Percentiles rank a stretch among this genome's conserved stretches.
Conservation (phyloP, 2,797 vertebrate genomes). For the Atherinosoma microstoma region DNA sequence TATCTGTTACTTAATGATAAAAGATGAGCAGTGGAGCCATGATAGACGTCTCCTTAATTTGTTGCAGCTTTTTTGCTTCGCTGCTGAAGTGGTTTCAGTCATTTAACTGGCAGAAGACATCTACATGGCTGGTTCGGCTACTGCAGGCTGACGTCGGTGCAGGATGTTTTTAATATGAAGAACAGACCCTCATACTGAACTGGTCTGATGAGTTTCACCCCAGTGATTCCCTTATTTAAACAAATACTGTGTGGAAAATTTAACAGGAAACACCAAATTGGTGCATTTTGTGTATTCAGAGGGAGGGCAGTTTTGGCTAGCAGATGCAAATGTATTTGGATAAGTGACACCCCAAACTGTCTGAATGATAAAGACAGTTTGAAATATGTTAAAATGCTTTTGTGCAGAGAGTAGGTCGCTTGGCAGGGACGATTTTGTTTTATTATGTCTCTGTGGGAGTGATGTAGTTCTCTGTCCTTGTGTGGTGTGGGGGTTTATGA, state of each 20-base stretch:
- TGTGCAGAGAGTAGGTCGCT: conserved; percentile 29
- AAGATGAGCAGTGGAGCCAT: conserved; percentile 36
- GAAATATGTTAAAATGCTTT: conserved; percentile 34
- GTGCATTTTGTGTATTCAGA: conserved; percentile 46
- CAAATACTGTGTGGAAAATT: conserved; percentile 3
- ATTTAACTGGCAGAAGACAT: conserved; percentile 23
- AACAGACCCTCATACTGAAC: conserved; percentile 58
- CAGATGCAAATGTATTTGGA: conserved; percentile 29
- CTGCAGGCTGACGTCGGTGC: conserved; percentile 23
- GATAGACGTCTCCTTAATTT: conserved; percentile 23
- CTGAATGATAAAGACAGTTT: conserved; percentile 7
- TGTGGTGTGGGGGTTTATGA: conserved; percentile 45
- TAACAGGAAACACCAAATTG: conserved; percentile 13
- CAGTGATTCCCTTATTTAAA: background rate
- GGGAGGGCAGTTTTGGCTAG: conserved; percentile 50
- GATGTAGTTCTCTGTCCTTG: conserved; percentile 15
- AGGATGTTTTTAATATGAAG: conserved; percentile 52
- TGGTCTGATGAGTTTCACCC: background rate
- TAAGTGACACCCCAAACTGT: conserved; percentile 34
- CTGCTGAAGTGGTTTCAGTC: background rate
- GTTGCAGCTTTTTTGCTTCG: background rate
- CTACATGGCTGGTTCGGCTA: conserved; percentile 23
- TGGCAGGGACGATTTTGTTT: conserved; percentile 46
- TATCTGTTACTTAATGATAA: conserved; percentile 56
- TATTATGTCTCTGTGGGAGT: conserved; percentile 30